Base-by-base conservation (phyloP, 2,797 vertebrate species). In the Sebastes hopkinsi region DNA sequence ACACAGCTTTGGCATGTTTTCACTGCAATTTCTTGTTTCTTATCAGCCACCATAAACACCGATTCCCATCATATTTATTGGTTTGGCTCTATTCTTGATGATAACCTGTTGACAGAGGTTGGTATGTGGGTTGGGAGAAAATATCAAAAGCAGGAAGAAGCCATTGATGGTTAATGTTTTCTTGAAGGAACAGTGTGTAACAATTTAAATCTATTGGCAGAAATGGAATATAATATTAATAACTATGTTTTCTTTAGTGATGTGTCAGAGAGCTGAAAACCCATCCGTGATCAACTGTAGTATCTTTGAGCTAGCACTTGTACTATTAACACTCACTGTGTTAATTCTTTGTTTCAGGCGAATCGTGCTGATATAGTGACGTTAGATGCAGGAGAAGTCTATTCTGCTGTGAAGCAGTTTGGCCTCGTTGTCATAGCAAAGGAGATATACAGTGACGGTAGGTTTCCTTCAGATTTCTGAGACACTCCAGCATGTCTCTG, bases 321-420 rank as follows among this genome's bases (percentile, higher is more conserved):
- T n/a, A 6, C 38, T 22, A 14, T 20, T 23, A 20, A 23, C 9
- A 50, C 50, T 69, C 3, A 2, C 70, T 16, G 23, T 64, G 13
- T 61, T 46, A 4, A 59, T 50, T 34, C 7, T 84, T 46, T 65
- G 13, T 84, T 78, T 42, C 77, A 98, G 97, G 97, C 80, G 3
- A 98, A 98, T 89, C 97, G 96, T 80, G 97, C 97, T 62, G 97
- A 98, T 77, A 90, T 96, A 2, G 96, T 95, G 80, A 96, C 96
- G 3, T 85, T 98, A 84, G 97, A 98, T 88, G 96, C 97, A 52
- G 97, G 97, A 81, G 97, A 98, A 64, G 95, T 97, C 69, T 98
- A 98, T 72, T 97, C 97, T 54, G 97, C 97, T 16, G 94, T 97
- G 9, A 97, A 96, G 88, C 94, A 97, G 23, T 97, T 97, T 3